Conservation (phyloP, 2,797 vertebrate species). For the Propithecus perrieri region DNA sequence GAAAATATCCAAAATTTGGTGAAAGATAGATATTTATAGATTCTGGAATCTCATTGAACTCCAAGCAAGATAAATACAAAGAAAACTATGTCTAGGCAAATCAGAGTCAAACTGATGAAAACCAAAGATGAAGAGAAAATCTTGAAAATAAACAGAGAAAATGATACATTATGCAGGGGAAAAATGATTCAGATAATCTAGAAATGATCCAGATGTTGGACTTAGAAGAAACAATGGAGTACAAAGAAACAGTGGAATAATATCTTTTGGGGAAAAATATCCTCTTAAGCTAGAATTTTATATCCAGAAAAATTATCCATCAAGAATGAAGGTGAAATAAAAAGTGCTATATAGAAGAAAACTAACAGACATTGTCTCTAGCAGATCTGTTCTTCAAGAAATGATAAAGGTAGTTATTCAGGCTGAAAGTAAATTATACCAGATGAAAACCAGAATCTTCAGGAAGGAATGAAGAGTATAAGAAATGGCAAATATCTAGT, state of each 20-base stretch:
- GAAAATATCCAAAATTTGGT: not conserved
- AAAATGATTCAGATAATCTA: not conserved
- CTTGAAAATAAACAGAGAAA: not conserved
- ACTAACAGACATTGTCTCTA: not conserved
- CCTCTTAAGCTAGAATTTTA: not conserved
- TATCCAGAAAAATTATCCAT: conserved; percentile 2
- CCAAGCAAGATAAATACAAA: not conserved
- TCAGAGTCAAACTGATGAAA: not conserved
- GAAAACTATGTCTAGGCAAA: not conserved
- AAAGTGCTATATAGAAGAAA: not conserved
- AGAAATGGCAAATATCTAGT: not conserved
- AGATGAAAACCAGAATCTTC: not conserved
- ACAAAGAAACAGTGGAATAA: not conserved
- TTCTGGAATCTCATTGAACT: not conserved
- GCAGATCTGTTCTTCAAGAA: not conserved
- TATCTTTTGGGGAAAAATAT: not conserved
- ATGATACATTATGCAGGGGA: not conserved
- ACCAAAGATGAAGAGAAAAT: not conserved
- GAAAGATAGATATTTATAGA: not conserved
- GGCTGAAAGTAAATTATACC: not conserved
- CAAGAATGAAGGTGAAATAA: conserved; percentile 22
- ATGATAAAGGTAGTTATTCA: not conserved
- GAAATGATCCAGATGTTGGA: not conserved
- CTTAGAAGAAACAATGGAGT: not conserved
- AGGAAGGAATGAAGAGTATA: not conserved